Percentiles rank a stretch among this genome's conserved stretches.
Evolutionary conservation across 2,113 vertebrate species (phyloP).

Genomic region (Sinosuthora webbiana): DNA sequence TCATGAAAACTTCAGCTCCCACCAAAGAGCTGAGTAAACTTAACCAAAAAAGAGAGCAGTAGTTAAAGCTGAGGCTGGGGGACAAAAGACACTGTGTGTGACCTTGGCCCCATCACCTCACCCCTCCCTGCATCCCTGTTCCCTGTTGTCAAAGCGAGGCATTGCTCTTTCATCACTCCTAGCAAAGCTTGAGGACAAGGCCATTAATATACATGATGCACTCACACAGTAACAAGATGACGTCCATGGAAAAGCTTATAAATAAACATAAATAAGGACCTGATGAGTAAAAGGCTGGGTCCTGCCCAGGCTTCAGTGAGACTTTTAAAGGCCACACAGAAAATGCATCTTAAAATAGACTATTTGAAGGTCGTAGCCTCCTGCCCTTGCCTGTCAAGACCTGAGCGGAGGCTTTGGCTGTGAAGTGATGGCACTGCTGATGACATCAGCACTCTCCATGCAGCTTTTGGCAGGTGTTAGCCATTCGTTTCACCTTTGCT

Average conservation of each 20-base stretch:
- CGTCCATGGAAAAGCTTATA: constrained; percentile 58
- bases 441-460: constrained; percentile 67
- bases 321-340: constrained; percentile 49
- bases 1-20: not conserved
- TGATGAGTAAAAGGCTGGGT: constrained; percentile 52
- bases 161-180: constrained; percentile 10
- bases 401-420: constrained; percentile 31
- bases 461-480: constrained; percentile 63
- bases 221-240: constrained; percentile 26
- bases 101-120: constrained; percentile 7
- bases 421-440: constrained; percentile 56
- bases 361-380: constrained; percentile 61
- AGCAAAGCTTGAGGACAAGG: constrained; percentile 36
- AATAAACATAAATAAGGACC: constrained; percentile 66
- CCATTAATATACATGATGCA: constrained; percentile 63
- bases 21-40: not conserved
- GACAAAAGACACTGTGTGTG: not conserved
- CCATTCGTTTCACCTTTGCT: constrained; percentile 59
- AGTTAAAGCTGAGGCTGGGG: not conserved
- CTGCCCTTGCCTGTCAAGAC: constrained; percentile 62
- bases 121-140: not conserved
- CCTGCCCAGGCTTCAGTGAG: constrained; percentile 54
- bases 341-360: constrained; percentile 65
- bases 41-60: not conserved
- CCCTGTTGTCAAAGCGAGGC: not conserved